Base-by-base conservation (phyloP, 1,140 invertebrate species). In the Drosophila sulfurigaster region DNA sequence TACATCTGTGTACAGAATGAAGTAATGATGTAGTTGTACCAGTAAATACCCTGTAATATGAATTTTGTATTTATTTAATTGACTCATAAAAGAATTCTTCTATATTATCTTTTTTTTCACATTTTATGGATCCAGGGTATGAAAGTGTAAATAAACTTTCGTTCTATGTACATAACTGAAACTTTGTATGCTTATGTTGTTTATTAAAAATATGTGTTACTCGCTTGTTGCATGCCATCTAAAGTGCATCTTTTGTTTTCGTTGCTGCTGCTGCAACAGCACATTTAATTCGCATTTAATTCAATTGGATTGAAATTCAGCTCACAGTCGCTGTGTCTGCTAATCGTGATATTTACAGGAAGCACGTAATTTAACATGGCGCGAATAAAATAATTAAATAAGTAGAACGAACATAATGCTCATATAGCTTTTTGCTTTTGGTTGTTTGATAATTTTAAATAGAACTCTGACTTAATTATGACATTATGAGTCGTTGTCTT, bases 241-340 rank as follows among this genome's bases (percentile, higher is more conserved):
- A 32, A 62, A 76, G 45, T 76, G 69, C 60, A 66, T 73, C 46
- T 54, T 73, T 73, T 74, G 65, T 74, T 70, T 77, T 76, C 32
- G 59, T 56, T 48, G 30, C 49, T 48, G 54, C 56, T 68, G 58
- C 20, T 4, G 2, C 82, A 75, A 52, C 74, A 67, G 82, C 57
- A 76, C 76, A 74, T 82, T 88, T 82, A 82, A 88, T 87, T 85
- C 75, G 82, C 69, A 81, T 86, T 81, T 68, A 64, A 86, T 85
- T 88, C 65, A 87, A 88, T 87, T 88, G 60, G 20, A 35, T 67
- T 73, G 68, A 77, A 74, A 88, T 71, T 88, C 72, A 82, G 56
- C 79, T 43, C 79, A 49, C 76, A 87, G 43, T 46, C 4, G 20
- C 8, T 49, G n/a, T 10, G 7, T 4, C 69, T 52, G 59, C 69